Base-by-base conservation (phyloP, 2,113 vertebrate species). In the Spea bombifrons region DNA sequence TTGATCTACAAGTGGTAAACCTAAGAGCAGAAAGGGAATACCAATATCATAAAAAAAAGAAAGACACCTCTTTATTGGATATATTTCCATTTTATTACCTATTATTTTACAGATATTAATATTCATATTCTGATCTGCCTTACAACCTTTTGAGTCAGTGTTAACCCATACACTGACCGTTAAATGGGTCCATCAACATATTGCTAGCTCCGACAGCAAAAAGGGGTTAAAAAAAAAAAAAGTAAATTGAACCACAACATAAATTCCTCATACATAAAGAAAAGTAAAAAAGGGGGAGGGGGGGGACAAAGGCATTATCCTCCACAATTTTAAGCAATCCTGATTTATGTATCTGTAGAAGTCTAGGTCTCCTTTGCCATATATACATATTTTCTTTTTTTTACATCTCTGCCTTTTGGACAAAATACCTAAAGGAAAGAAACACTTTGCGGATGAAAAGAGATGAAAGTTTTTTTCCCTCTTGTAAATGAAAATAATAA, bases 211-310 rank as follows among this genome's bases (percentile, higher is more conserved):
- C 52, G 17, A 15, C 52, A 44, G 45, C 12, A 50, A 77, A 30
- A 81, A 30, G 61, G 66, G 67, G 48, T 59, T 1, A 68, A 44
- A 85, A 30, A 30, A 85, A 30, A 30, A 30, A 52, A 78, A 73
- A 64, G 59, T 75, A 71, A 76, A 63, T 72, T 77, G 76, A 82
- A 85, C 50, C 66, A 72, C 84, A 88, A 87, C 83, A 85, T 75
- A 70, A 81, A 53, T 74, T 64, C 78, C 71, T 81, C 80, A 81
- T 72, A 75, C 83, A 84, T 85, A 85, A 86, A 84, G 81, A 86
- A 81, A 85, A 88, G 86, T 83, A 71, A 15, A 66, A 86, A 80
- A 75, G 75, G 84, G 74, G 76, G 83, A 87, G 81, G 44, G 7
- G 66, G n/a, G 16, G 43, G 10, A 65, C 67, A 77, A 61, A 77